Conservation (phyloP, 1,140 invertebrate genomes). For the Ganaspis sp. region DNA sequence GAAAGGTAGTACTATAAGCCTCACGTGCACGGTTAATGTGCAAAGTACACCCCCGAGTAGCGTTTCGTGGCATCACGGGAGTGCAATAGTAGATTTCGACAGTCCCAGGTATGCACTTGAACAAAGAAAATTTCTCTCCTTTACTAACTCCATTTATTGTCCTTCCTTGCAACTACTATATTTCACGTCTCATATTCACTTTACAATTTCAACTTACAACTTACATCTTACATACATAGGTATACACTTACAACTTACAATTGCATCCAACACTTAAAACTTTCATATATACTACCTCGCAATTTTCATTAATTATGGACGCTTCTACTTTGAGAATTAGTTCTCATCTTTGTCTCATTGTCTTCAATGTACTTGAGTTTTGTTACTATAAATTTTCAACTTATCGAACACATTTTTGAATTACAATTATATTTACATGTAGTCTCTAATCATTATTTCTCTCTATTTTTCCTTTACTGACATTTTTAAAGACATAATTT, state of each 20-base stretch:
- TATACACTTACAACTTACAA: too few species aligned
- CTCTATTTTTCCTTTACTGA: too few species aligned
- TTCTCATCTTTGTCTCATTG: neutral
- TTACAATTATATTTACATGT: too few species aligned
- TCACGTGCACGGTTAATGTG: conserved; percentile 91
- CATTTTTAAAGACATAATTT: too few species aligned
- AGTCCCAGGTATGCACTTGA: conserved; percentile 80
- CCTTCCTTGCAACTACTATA: neutral
- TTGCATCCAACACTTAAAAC: too few species aligned
- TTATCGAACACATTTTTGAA: neutral
- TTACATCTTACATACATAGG: too few species aligned
- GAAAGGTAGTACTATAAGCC: conserved; percentile 92
- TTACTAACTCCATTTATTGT: neutral
- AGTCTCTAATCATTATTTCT: too few species aligned
- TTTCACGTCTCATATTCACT: conserved; percentile 1
- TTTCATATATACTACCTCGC: conserved; percentile 22
- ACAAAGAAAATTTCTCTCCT: conserved; percentile 14
- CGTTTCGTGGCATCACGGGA: conserved; percentile 88
- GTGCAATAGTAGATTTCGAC: conserved; percentile 88
- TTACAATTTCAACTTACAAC: neutral
- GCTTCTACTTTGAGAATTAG: neutral
- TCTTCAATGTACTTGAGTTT: neutral
- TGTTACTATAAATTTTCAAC: neutral
- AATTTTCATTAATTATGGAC: conserved; percentile 16
- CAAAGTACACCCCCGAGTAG: conserved; percentile 89